Base-by-base conservation (phyloP, 2,888 invertebrate genomes). In the Idaea biselata region DNA sequence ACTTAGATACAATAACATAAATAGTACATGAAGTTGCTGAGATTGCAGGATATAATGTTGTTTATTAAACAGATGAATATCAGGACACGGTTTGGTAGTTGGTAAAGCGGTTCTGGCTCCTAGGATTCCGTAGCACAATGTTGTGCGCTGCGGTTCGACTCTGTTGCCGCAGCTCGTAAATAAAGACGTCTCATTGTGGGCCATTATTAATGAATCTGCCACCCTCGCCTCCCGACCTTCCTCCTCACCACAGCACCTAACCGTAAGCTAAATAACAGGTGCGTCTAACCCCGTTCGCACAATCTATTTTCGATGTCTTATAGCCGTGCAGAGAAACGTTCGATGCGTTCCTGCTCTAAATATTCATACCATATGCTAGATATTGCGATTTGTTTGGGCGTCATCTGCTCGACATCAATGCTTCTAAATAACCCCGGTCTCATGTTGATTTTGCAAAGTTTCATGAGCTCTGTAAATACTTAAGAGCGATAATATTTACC, bases 291-390 rank as follows among this genome's bases (percentile, higher is more conserved):
- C 91, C 90, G 86, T 92, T 92, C 89, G 91, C 89, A 91, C 87
- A 91, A 91, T 91, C 92, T 92, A 92, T 92, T 92, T 92, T 89
- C 88, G 91, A 89, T 89, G 89, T 89, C 90, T 90, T 91, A 89
- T 87, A 89, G 86, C 87, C 84, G 89, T 87, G 88, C 87, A 84
- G 86, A 88, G 90, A 84, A 88, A 84, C 86, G 85, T 81, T 84
- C 84, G 83, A 83, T 86, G 86, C 86, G 89, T 86, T 86, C 86
- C 77, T 84, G 87, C 82, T 91, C 90, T 90, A 88, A 90, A 91
- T 91, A 90, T 91, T 91, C 91, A 89, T 89, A 86, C 86, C 90
- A 88, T 88, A 91, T 87, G 90, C 86, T 82, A 87, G 87, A 89
- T 91, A 89, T 89, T 90, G 84, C 86, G 90, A 90, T 91, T 91